These are phyloP conservation scores for Oncorhynchus kisutch DNA, from an alignment of 2,113 vertebrate genomes.

Conservation along the genomic window DNA sequence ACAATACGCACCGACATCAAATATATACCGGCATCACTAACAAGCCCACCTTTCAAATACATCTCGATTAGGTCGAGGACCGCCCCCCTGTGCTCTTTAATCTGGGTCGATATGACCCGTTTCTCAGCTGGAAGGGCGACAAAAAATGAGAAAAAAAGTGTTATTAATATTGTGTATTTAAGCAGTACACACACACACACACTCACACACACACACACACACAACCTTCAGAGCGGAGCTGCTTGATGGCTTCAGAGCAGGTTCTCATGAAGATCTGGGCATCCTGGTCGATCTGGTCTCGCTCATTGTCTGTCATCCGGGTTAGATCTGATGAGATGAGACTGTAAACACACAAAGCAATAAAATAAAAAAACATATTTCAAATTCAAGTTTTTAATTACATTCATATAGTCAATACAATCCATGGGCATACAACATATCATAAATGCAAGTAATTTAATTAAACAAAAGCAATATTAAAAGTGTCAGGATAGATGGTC, in stretches of 20 bases:
- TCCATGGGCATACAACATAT: too few relatives aligned
- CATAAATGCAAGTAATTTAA: too few relatives aligned
- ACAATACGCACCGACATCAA: background rate
- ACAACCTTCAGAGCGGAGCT: conserved; percentile 83
- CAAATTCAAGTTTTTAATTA: too few relatives aligned
- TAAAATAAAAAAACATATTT: too few relatives aligned
- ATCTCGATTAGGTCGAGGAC: conserved; percentile 88
- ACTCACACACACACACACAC: conserved; percentile 6
- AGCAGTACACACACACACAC: background rate
- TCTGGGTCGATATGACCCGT: conserved; percentile 80
- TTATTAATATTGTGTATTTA: background rate
- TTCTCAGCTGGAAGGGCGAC: conserved; percentile 76
- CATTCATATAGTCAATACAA: too few relatives aligned
- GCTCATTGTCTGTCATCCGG: conserved; percentile 90
- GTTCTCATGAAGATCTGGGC: conserved; percentile 95
- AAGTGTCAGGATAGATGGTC: too few relatives aligned
- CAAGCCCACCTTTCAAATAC: conserved; percentile 86
- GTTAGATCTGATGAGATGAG: conserved; percentile 84
- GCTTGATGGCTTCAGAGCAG: conserved; percentile 91
- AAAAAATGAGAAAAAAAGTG: background rate
- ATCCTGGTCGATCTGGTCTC: conserved; percentile 97
- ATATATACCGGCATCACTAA: background rate
- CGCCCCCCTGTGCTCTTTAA: conserved; percentile 86
- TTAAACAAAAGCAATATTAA: too few relatives aligned
- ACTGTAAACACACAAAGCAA: conserved; percentile 62